Conservation (phyloP, 1,140 invertebrate species). For the Saccostrea cuccullata region DNA sequence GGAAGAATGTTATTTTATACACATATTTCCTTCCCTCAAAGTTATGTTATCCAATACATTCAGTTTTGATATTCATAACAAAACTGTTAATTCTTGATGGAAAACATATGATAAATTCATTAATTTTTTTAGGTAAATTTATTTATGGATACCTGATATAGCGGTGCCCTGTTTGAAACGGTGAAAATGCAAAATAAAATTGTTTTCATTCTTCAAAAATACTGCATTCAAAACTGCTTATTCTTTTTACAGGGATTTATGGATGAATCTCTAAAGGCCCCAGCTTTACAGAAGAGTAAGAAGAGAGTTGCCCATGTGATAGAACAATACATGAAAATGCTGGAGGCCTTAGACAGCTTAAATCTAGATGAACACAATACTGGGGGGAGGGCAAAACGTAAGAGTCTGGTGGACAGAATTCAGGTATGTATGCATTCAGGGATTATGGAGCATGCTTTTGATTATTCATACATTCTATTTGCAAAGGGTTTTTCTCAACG, state of each 20-base stretch:
- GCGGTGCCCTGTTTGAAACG: too few relatives aligned
- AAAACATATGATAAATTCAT: too few relatives aligned
- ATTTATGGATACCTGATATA: too few relatives aligned
- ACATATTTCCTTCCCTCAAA: too few relatives aligned
- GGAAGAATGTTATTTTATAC: background rate
- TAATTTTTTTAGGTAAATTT: too few relatives aligned
- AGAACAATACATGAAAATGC: constrained; percentile 59
- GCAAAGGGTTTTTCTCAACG: background rate
- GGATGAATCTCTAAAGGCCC: constrained; percentile 49
- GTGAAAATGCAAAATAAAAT: too few relatives aligned
- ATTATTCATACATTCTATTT: background rate
- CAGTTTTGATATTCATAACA: too few relatives aligned
- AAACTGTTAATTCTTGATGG: too few relatives aligned
- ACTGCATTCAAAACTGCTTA: background rate
- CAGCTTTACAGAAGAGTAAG: constrained; percentile 51
- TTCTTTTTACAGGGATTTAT: constrained; percentile 53
- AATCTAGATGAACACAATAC: constrained; percentile 51
- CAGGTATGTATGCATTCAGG: constrained; percentile 49
- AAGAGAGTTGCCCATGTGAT: constrained; percentile 49
- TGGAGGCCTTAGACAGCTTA: constrained; percentile 59
- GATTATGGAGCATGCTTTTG: constrained; percentile 79
- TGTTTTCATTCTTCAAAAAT: too few relatives aligned
- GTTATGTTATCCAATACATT: too few relatives aligned
- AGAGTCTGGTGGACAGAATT: constrained; percentile 61
- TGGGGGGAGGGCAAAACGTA: constrained; percentile 58